A percentile compares a stretch with the other conserved stretches of the same genome.
Evolutionary conservation across 2,888 invertebrate genomes (phyloP).

Genomic region (Microdon myrmicae): DNA sequence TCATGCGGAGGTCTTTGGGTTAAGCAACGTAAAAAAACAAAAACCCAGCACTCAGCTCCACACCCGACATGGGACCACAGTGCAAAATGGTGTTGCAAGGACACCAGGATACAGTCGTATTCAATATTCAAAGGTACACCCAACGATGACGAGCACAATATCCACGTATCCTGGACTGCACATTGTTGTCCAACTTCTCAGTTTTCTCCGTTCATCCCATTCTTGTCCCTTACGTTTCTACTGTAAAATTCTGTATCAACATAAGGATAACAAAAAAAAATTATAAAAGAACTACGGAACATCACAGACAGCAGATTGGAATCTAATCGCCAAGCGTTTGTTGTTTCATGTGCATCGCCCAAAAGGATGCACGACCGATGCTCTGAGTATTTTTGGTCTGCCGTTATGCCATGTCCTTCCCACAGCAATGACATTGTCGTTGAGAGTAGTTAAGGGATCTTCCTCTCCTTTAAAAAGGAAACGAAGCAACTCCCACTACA

Average conservation of each 20-base stretch:
- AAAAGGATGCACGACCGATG: slow-evolving; percentile 40
- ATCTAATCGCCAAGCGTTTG: slow-evolving; percentile 45
- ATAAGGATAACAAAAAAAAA: slow-evolving; percentile 1
- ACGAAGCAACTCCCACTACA: slow-evolving; percentile 5
- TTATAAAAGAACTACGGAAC: slow-evolving; percentile 16
- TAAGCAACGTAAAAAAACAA: too few species aligned
- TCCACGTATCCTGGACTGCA: slow-evolving; percentile 17
- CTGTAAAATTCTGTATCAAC: slow-evolving; percentile 22
- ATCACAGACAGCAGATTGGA: slow-evolving; percentile 40
- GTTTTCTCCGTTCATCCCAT: not conserved
- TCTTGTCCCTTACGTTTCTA: not conserved
- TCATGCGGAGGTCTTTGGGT: too few species aligned
- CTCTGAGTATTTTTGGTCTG: slow-evolving; percentile 6
- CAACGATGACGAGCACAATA: slow-evolving; percentile 35
- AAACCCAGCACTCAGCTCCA: not conserved
- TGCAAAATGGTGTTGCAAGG: not conserved
- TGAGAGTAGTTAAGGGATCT: slow-evolving; percentile 26
- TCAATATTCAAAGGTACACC: slow-evolving; percentile 39
- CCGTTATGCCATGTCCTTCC: slow-evolving; percentile 2
- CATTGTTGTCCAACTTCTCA: too few species aligned
- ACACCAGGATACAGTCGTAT: slow-evolving; percentile 12
- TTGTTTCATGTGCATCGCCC: slow-evolving; percentile 44
- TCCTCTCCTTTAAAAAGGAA: slow-evolving; percentile 9
- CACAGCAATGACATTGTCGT: slow-evolving; percentile 27
- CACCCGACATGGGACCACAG: slow-evolving; percentile 1